Percentiles rank a stretch among this genome's conserved stretches.
Evolutionary conservation across 2,113 vertebrate species (phyloP).

Genomic region (Halcyon malimbica): DNA sequence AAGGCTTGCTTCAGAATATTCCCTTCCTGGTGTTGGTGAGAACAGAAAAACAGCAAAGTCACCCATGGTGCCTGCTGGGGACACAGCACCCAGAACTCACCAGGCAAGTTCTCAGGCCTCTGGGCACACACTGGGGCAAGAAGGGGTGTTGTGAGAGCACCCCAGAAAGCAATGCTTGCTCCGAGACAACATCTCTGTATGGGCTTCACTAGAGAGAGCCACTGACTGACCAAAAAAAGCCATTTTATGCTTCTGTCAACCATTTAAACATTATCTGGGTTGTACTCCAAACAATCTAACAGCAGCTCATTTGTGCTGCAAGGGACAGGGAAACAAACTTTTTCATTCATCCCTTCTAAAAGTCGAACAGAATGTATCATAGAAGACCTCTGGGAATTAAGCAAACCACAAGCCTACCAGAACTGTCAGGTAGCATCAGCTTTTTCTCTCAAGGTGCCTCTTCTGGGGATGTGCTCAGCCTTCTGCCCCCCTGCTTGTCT

Average conservation of each 20-base stretch:
- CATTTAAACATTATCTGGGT: neutral
- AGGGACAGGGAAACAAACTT: neutral
- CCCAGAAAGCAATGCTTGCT: neutral
- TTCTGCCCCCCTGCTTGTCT: neutral
- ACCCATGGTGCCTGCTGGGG: neutral
- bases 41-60: neutral
- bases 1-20: slow-evolving; percentile 6
- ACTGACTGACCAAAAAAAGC: neutral
- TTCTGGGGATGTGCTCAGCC: neutral
- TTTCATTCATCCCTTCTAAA: neutral
- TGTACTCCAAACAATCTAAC: neutral
- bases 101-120: neutral
- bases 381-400: neutral
- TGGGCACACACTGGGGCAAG: neutral
- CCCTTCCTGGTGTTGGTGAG: neutral
- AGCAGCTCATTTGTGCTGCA: neutral
- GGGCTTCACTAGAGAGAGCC: neutral
- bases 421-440: neutral
- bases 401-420: neutral
- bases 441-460: neutral
- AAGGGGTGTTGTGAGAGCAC: neutral
- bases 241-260: neutral
- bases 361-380: neutral
- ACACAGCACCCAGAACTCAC: neutral
- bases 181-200: neutral